These are phyloP conservation scores for Rutilus rutilus DNA, from an alignment of 2,113 vertebrate genomes.

Conservation along the genomic window DNA sequence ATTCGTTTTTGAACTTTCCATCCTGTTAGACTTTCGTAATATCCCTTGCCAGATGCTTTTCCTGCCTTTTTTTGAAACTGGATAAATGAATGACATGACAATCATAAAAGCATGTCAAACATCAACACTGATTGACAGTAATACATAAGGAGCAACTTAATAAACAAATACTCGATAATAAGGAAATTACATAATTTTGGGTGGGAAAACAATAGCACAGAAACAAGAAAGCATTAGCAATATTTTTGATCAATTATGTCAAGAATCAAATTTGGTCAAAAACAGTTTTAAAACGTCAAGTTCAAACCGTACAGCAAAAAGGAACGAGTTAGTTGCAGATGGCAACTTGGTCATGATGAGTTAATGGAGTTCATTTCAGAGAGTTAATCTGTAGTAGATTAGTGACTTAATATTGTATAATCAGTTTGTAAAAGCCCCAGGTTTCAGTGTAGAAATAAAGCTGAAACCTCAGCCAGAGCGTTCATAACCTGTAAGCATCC, in stretches of 20 bases:
- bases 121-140: not conserved
- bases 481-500: constrained; percentile 31
- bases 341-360: not conserved
- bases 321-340: not conserved
- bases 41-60: not conserved
- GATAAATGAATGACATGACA: not conserved
- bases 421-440: constrained; percentile 2
- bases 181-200: too few species aligned
- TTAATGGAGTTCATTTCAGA: constrained; percentile 7
- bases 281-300: not conserved
- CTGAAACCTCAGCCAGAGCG: constrained; percentile 31
- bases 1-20: not conserved
- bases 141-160: not conserved
- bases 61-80: not conserved
- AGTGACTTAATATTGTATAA: constrained; percentile 21
- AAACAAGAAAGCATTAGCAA: too few species aligned
- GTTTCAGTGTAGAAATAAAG: constrained; percentile 24
- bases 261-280: not conserved
- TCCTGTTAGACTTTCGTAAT: not conserved
- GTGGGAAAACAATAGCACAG: too few species aligned
- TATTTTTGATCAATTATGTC: not conserved
- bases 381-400: not conserved
- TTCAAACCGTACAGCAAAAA: not conserved
- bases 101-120: not conserved
- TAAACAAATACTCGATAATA: not conserved